Base-by-base conservation (phyloP, 1,140 invertebrate species). In the Drosophila azteca region DNA sequence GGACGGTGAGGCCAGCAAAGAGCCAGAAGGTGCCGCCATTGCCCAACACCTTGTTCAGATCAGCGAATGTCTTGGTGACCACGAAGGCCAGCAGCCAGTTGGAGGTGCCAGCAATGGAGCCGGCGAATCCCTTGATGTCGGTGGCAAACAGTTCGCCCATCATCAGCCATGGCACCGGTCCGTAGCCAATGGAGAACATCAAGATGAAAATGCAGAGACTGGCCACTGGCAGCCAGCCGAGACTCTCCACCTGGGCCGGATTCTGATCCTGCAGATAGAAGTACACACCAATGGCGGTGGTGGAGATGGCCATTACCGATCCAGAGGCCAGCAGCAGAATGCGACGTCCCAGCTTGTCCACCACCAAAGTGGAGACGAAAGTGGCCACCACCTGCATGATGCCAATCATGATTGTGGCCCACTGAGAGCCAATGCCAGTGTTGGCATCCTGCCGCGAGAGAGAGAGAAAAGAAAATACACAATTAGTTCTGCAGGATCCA, bases 41-140 rank as follows among this genome's bases (percentile, higher is more conserved):
- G 0, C 95, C 94, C 24, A 97, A 92, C 0, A 91, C 77, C 0
- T 62, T 55, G 53, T 93, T 93, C 41, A 97, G 73, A 11, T 94
- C 92, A 13, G 91, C 92, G 80, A 96, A 98, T 41, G 95, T 95
- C 88, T 95, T 96, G 8, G 97, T 97, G 0, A 97, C 94, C 2
- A 97, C 79, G 78, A 98, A 98, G 41, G 95, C 96, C 77, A 95
- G 93, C 2, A 95, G 71, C 96, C 97, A 97, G 88, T 96, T 97
- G 24, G 95, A 94, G 3, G 94, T 93, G 61, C 95, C 95, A 8
- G 95, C 95, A 45, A 96, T 94, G 0, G 95, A 94, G 75, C 93
- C 91, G 62, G 95, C 96, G 17, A 96, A 94, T 57, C 95, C 95
- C 79, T 96, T 96, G 29, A 97, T 94, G 43, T 95, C 94, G 79